A percentile compares a stretch with the other conserved stretches of the same genome.
Evolutionary conservation across 2,888 invertebrate genomes (phyloP).

Genomic region (Pseudeuparius sepicola): DNA sequence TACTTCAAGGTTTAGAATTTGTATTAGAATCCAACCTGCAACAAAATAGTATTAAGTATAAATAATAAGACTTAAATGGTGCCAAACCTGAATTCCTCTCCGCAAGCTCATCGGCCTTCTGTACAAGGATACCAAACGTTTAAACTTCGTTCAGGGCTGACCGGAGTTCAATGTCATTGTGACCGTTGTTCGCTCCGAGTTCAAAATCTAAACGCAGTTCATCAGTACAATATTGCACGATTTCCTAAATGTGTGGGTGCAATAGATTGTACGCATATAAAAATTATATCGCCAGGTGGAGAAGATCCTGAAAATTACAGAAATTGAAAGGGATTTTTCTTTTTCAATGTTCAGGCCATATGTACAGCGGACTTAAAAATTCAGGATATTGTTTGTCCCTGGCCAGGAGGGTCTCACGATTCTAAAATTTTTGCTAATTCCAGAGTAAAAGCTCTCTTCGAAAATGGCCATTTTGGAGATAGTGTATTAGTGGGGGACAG

Average conservation of each 20-base stretch:
- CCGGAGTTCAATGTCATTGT: no score
- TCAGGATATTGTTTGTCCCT: constrained; percentile 25
- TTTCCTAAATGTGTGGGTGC: constrained; percentile 22
- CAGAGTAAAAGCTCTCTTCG: constrained; percentile 10
- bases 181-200: no score
- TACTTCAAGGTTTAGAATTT: no score
- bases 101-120: no score
- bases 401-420: constrained; percentile 26
- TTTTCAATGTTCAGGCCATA: constrained; percentile 26
- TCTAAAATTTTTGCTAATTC: constrained; percentile 15
- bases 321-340: constrained; percentile 26
- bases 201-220: no score
- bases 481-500: constrained; percentile 24
- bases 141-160: no score
- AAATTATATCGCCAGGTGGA: constrained; percentile 27
- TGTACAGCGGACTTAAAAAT: constrained; percentile 23
- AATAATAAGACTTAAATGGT: no score
- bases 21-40: no score
- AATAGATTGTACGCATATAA: constrained; percentile 28
- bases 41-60: no score
- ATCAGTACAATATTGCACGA: constrained; percentile 16
- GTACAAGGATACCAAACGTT: no score
- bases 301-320: constrained; percentile 24
- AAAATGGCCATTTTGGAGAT: constrained; percentile 17
- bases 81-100: no score